A percentile compares a stretch with the other conserved stretches of the same genome.
Conservation (phyloP, 1,140 invertebrate species). For the Pogonomyrmex barbatus region DNA sequence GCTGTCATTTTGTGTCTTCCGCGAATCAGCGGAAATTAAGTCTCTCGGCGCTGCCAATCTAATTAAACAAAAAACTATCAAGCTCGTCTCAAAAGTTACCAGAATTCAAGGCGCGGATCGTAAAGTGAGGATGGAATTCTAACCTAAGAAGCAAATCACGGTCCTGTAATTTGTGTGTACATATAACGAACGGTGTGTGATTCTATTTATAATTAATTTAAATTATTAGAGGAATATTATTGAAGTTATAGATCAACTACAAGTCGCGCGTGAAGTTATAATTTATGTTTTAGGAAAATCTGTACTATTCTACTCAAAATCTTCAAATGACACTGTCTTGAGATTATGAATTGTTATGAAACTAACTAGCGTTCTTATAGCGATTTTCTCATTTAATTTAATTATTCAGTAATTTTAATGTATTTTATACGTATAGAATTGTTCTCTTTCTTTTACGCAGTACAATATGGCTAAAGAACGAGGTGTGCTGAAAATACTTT, state of each 20-base stretch:
- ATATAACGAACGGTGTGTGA: neutral
- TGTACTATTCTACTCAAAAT: neutral
- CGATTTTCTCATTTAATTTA: neutral
- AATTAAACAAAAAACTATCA: neutral
- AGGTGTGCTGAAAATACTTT: constrained; percentile 83
- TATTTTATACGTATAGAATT: neutral
- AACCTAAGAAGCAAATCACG: neutral
- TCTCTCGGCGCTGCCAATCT: neutral
- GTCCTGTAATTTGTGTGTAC: neutral
- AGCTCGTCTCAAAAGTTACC: neutral
- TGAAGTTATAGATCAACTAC: neutral
- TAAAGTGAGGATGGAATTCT: neutral
- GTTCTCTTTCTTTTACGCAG: constrained; percentile 3
- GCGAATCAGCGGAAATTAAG: neutral
- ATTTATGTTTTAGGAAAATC: neutral
- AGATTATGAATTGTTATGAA: neutral
- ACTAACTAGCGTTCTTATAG: no score
- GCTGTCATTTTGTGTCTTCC: constrained; percentile 1
- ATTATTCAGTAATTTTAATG: neutral
- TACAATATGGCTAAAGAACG: constrained; percentile 78
- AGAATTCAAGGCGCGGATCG: neutral
- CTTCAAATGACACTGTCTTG: neutral
- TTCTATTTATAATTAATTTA: neutral
- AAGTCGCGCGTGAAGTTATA: neutral
- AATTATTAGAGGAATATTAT: no score